Conservation (phyloP, 2,113 vertebrate species). For the Brachirus orientalis region DNA sequence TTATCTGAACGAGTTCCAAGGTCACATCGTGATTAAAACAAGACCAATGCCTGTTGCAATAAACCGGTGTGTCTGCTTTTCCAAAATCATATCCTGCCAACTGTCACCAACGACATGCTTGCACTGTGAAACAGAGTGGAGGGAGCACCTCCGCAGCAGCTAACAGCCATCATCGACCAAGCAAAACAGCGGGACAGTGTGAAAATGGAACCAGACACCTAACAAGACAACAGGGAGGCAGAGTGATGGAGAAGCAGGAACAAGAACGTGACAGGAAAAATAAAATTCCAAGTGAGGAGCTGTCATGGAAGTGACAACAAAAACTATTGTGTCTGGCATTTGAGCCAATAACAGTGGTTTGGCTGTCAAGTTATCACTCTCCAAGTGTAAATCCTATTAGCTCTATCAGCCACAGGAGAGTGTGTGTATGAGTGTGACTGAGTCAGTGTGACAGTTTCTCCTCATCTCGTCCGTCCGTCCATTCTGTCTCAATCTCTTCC, state of each 20-base stretch:
- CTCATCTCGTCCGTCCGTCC: slow-evolving; percentile 46
- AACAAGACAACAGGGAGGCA: slow-evolving; percentile 40
- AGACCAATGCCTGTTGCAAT: background rate
- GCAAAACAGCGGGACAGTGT: slow-evolving; percentile 41
- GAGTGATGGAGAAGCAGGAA: slow-evolving; percentile 21
- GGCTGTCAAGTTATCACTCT: slow-evolving; percentile 65
- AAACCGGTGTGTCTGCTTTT: background rate
- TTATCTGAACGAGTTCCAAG: slow-evolving; percentile 12
- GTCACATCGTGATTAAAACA: slow-evolving; percentile 11
- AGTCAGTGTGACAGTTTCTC: slow-evolving; percentile 57
- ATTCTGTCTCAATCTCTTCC: slow-evolving; percentile 48
- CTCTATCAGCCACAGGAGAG: slow-evolving; percentile 48
- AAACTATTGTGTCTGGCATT: slow-evolving; percentile 54
- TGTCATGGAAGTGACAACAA: slow-evolving; percentile 57
- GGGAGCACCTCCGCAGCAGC: slow-evolving; percentile 39
- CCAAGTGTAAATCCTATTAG: slow-evolving; percentile 63
- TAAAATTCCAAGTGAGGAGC: slow-evolving; percentile 56
- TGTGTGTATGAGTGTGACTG: slow-evolving; percentile 39
- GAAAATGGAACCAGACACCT: slow-evolving; percentile 57
- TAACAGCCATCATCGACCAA: slow-evolving; percentile 19
- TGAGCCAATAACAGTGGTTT: slow-evolving; percentile 64
- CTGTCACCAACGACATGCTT: slow-evolving; percentile 54
- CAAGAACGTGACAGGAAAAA: slow-evolving; percentile 1
- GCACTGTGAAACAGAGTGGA: slow-evolving; percentile 8
- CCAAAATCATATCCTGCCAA: slow-evolving; percentile 28